phyloP scores from a whole-genome alignment of 2,888 invertebrate species.

The Timema podura region DNA sequence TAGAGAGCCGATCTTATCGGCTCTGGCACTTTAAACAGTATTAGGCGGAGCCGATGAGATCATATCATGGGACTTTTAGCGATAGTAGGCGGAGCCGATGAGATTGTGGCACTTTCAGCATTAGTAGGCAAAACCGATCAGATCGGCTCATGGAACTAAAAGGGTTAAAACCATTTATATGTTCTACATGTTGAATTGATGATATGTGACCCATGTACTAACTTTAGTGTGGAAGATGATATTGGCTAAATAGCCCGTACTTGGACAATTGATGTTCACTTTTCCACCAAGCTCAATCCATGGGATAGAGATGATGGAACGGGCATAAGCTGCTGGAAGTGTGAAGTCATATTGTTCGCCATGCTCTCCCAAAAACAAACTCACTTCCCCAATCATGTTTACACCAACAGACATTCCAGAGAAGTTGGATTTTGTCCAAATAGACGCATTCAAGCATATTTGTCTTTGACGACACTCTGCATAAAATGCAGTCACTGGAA shows the following conservation, averaged over 20 bases:
- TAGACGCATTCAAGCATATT: slow-evolving; percentile 46
- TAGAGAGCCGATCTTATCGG: too few relatives aligned
- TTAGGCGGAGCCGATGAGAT: too few relatives aligned
- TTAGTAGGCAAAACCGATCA: too few relatives aligned
- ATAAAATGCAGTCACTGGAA: slow-evolving; percentile 49
- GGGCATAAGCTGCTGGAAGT: slow-evolving; percentile 47
- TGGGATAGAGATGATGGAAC: slow-evolving; percentile 50
- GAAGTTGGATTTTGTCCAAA: slow-evolving; percentile 50
- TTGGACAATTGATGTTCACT: slow-evolving; percentile 43
- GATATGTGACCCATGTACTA: slow-evolving; percentile 30
- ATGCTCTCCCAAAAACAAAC: slow-evolving; percentile 32
- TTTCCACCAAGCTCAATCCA: slow-evolving; percentile 51
- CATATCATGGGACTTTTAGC: too few relatives aligned
- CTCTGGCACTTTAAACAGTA: too few relatives aligned
- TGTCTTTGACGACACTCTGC: slow-evolving; percentile 47
- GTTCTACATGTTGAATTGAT: too few relatives aligned
- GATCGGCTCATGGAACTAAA: too few relatives aligned
- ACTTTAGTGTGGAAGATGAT: slow-evolving; percentile 49
- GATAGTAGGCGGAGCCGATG: too few relatives aligned
- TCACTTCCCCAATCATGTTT: slow-evolving; percentile 45
- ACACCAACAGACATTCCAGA: slow-evolving; percentile 51
- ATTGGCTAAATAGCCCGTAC: slow-evolving; percentile 43
- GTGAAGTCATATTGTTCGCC: slow-evolving; percentile 46
- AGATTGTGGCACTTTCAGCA: too few relatives aligned
- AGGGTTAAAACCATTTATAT: background rate